Base-by-base conservation (phyloP, 2,797 vertebrate genomes). In the Astyanax mexicanus region DNA sequence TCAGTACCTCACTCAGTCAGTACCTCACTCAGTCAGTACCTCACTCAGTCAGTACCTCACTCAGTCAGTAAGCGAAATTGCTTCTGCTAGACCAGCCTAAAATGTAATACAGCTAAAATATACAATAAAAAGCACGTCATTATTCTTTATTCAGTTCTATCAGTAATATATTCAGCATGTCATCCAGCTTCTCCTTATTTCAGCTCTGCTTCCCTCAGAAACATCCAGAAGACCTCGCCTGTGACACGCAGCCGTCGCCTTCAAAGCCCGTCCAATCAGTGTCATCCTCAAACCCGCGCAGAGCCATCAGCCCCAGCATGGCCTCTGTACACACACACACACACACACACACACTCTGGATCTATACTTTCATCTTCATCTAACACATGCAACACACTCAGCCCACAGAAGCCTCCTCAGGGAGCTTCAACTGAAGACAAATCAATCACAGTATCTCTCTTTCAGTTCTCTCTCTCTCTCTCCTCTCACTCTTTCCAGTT, bases 111-210 rank as follows among this genome's bases (percentile, higher is more conserved):
- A n/a, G n/a, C n/a, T n/a, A 86, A 83, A 84, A 81, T 87, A 0
- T 3, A 54, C 0, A 35, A 3, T 3, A 17, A 35, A 57, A 32
- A n/a, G 15, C 12, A n/a, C n/a, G n/a, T n/a, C n/a, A n/a, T n/a
- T n/a, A n/a, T 88, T 93, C 88, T 91, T 91, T 84, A 89, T 85
- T 84, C 86, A 88, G 2, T 5, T 87, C 70, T 84, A 78, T 79
- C 81, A 91, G 92, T 93, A 90, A 92, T 93, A 91, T 83, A 92
- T 84, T 74, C 75, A 67, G 80, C 80, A 87, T 25, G 37, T 61
- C 37, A 4, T 13, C 6, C 15, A 7, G 29, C 42, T 32, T n/a
- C n/a, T n/a, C n/a, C 29, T 21, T 66, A 13, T 49, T 49, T 35
- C 64, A 67, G n/a, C 15, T 25, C n/a, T 47, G 9, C 21, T 19